phyloP scores from a whole-genome alignment of 2,113 vertebrate species.

The Oreochromis spilurus region DNA sequence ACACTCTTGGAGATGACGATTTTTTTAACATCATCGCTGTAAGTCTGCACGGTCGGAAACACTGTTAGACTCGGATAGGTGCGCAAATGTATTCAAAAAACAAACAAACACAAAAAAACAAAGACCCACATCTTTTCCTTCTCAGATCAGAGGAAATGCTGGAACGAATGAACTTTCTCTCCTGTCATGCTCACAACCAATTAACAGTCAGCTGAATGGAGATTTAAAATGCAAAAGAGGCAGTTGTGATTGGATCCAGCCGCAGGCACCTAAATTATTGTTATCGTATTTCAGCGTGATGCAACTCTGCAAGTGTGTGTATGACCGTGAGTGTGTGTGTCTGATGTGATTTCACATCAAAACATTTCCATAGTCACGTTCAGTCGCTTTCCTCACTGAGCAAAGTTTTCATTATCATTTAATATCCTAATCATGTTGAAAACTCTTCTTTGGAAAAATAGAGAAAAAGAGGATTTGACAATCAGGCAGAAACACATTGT shows the following conservation, averaged over 20 bases:
- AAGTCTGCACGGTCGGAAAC: slow-evolving; percentile 54
- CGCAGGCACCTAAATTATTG: slow-evolving; percentile 50
- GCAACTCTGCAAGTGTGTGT: slow-evolving; percentile 6
- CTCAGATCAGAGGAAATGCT: slow-evolving; percentile 38
- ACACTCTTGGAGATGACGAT: slow-evolving; percentile 96
- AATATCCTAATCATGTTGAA: slow-evolving; percentile 47
- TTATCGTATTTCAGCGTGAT: slow-evolving; percentile 48
- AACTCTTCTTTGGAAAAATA: slow-evolving; percentile 37
- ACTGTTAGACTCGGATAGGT: not conserved
- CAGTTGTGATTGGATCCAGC: slow-evolving; percentile 57
- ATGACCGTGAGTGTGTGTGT: not conserved
- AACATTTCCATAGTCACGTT: slow-evolving; percentile 3
- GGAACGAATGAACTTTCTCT: slow-evolving; percentile 45
- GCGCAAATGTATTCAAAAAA: not conserved
- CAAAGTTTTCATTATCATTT: slow-evolving; percentile 54
- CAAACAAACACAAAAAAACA: not conserved
- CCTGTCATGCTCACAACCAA: slow-evolving; percentile 58
- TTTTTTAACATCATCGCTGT: slow-evolving; percentile 99
- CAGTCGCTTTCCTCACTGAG: slow-evolving; percentile 1
- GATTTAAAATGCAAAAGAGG: slow-evolving; percentile 69
- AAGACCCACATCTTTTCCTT: not conserved
- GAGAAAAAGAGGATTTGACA: slow-evolving; percentile 27
- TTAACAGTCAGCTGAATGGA: slow-evolving; percentile 54
- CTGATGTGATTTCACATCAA: slow-evolving; percentile 50
- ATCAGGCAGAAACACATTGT: slow-evolving; percentile 34